phyloP scores from a whole-genome alignment of 2,797 vertebrate species.

The Acanthiza pusilla region DNA sequence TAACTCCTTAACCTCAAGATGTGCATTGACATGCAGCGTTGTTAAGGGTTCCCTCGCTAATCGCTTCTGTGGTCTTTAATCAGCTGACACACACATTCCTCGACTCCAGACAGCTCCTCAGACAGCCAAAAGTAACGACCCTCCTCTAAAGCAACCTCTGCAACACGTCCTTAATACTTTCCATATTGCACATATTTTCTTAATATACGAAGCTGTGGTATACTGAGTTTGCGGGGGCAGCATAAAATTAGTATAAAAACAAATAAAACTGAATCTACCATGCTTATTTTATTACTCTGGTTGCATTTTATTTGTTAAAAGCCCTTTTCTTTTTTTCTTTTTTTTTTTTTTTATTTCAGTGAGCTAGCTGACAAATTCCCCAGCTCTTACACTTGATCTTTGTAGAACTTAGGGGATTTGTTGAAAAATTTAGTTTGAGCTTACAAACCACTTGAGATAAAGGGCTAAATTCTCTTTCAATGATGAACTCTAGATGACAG shows the following conservation, averaged over 20 bases:
- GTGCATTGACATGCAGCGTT: background rate
- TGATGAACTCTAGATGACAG: background rate
- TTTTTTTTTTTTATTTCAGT: background rate
- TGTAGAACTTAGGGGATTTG: background rate
- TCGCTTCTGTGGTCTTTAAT: slow-evolving; percentile 33
- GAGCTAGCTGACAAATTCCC: background rate
- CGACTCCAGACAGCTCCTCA: background rate
- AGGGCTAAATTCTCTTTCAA: background rate
- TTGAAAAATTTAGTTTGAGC: background rate
- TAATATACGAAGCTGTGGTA: background rate
- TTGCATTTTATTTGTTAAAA: background rate
- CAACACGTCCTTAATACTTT: slow-evolving; percentile 8
- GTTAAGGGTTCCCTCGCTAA: background rate
- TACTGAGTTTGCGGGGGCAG: background rate
- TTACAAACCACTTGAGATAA: background rate
- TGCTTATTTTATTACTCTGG: background rate
- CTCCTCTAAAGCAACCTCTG: background rate
- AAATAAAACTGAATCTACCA: background rate
- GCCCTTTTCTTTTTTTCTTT: fast-evolving
- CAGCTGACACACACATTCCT: slow-evolving; percentile 41
- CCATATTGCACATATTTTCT: slow-evolving; percentile 33
- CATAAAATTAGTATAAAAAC: slow-evolving; percentile 9
- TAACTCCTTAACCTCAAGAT: slow-evolving; percentile 38
- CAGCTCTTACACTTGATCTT: background rate
- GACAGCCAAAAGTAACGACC: background rate